Conservation (phyloP, 1,140 invertebrate species). For the Psilanteris sp. region DNA sequence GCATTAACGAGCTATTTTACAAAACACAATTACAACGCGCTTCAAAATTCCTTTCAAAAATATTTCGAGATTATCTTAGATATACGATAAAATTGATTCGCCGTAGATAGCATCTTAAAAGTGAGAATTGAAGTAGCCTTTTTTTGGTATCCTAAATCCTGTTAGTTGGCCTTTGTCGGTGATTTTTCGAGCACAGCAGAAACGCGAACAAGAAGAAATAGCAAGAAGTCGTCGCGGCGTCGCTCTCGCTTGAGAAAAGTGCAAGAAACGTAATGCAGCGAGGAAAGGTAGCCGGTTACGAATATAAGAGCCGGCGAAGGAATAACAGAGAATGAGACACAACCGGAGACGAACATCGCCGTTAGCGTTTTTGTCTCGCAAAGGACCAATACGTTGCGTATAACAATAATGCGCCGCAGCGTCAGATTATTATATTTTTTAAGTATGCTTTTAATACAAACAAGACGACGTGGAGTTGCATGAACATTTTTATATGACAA, state of each 20-base stretch:
- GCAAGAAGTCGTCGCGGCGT: conserved; percentile 47
- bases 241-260: conserved; percentile 49
- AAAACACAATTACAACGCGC: conserved; percentile 17
- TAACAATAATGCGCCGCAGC: no score
- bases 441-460: no score
- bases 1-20: no score
- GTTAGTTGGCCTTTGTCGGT: conserved; percentile 75
- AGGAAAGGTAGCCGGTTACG: conserved; percentile 47
- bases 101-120: conserved; percentile 51
- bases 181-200: conserved; percentile 72
- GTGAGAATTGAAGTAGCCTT: conserved; percentile 71
- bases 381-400: conserved; percentile 2
- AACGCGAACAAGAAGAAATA: conserved; percentile 60
- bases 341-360: conserved; percentile 44
- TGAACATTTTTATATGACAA: no score
- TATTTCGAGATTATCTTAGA: conserved; percentile 41
- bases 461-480: no score
- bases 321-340: conserved; percentile 33
- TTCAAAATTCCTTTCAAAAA: conserved; percentile 11
- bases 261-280: conserved; percentile 53
- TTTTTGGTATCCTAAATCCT: conserved; percentile 71
- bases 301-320: conserved; percentile 31
- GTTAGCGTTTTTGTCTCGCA: conserved; percentile 51
- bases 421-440: no score
- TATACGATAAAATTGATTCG: conserved; percentile 58